phyloP scores from a whole-genome alignment of 2,888 invertebrate species.

The Sarcophaga rosellei region DNA sequence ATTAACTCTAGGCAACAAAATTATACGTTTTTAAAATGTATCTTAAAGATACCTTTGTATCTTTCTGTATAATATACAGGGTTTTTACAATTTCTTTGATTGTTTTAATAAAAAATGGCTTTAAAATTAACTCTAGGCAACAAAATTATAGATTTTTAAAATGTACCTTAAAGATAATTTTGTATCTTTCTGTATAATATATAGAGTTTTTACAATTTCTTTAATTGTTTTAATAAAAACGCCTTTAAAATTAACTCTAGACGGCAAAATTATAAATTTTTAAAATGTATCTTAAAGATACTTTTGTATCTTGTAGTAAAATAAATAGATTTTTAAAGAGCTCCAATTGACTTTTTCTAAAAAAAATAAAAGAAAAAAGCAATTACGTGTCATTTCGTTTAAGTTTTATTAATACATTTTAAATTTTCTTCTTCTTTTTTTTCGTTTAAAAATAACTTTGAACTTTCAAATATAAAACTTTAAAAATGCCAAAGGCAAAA shows the following conservation, averaged over 20 bases:
- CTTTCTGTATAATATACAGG: background rate
- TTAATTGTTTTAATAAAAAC: no score
- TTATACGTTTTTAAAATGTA: background rate
- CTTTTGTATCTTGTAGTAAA: background rate
- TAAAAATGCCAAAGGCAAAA: constrained; percentile 5
- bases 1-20: no score
- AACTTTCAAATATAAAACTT: constrained; percentile 49
- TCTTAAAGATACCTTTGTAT: constrained; percentile 6
- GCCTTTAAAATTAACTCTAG: no score
- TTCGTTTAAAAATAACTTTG: constrained; percentile 40
- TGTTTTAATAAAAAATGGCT: no score
- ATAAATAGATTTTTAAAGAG: background rate
- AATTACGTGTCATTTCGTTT: background rate
- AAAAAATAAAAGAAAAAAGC: no score
- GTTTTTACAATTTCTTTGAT: no score
- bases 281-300: constrained; percentile 12
- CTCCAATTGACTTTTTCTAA: no score
- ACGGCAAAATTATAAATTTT: background rate
- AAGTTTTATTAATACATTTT: background rate
- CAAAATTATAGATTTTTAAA: background rate
- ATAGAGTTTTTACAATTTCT: no score
- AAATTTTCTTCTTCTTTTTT: background rate
- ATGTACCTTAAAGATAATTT: constrained; percentile 4
- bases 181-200: no score
- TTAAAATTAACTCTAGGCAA: no score